These are phyloP conservation scores for Saxidomus purpurata DNA, from an alignment of 1,140 invertebrate genomes.

Conservation along the genomic window DNA sequence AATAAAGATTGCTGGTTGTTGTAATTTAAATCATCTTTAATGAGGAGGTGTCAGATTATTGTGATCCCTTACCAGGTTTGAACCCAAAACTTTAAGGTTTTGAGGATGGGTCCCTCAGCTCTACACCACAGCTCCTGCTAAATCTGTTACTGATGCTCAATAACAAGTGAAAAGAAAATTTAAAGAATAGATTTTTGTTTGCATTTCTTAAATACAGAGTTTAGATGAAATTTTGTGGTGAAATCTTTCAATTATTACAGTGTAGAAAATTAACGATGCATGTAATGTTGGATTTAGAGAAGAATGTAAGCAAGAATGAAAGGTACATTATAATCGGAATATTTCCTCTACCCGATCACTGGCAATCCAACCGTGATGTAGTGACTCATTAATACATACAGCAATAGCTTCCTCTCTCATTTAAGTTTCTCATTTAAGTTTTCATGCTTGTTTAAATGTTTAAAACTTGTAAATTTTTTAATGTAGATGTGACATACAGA, in stretches of 20 bases:
- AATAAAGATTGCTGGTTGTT: too few species aligned
- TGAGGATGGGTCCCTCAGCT: too few species aligned
- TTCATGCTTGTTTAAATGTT: not conserved
- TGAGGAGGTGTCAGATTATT: too few species aligned
- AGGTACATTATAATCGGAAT: not conserved
- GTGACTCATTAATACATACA: slow-evolving; percentile 1
- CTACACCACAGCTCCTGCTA: too few species aligned
- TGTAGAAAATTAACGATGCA: not conserved
- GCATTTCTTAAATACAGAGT: too few species aligned
- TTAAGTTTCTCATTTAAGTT: not conserved
- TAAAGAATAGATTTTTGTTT: too few species aligned
- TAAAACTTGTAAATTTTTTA: not conserved
- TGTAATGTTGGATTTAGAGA: not conserved
- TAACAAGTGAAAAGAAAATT: too few species aligned
- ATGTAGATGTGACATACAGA: not conserved
- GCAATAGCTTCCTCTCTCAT: not conserved
- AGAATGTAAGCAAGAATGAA: not conserved
- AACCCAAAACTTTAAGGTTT: too few species aligned
- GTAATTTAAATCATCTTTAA: too few species aligned
- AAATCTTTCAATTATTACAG: slow-evolving; percentile 7
- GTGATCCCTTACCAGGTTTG: too few species aligned
- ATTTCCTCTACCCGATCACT: slow-evolving; percentile 22
- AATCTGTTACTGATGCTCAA: too few species aligned
- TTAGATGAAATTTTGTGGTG: not conserved
- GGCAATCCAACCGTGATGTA: slow-evolving; percentile 5